phyloP scores from a whole-genome alignment of 2,797 vertebrate species.

The Xenentodon cancila region DNA sequence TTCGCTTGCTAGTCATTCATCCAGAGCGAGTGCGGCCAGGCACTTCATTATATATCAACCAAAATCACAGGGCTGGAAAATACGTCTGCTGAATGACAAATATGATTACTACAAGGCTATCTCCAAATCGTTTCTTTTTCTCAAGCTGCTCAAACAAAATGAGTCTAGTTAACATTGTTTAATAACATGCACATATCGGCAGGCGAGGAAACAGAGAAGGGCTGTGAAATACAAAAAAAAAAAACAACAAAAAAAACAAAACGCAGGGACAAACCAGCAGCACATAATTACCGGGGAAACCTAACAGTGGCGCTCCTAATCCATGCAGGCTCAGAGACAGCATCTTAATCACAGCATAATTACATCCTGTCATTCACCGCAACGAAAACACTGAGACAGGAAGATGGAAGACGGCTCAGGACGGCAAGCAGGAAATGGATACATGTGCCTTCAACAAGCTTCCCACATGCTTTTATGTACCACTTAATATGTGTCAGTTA shows the following conservation, averaged over 20 bases:
- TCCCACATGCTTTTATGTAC: slow-evolving; percentile 47
- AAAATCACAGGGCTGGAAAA: slow-evolving; percentile 54
- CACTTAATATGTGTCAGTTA: slow-evolving; percentile 52
- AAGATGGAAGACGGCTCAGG: slow-evolving; percentile 62
- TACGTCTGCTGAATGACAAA: slow-evolving; percentile 56
- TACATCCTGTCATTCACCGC: slow-evolving; percentile 77
- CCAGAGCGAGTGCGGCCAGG: slow-evolving; percentile 37
- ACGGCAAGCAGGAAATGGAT: slow-evolving; percentile 71
- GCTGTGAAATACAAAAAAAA: slow-evolving; percentile 52
- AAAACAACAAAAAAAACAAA: too few species aligned
- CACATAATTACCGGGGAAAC: slow-evolving; percentile 61
- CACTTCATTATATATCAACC: slow-evolving; percentile 42
- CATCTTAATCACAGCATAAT: slow-evolving; percentile 78
- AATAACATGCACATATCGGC: slow-evolving; percentile 47
- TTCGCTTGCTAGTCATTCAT: slow-evolving; percentile 49
- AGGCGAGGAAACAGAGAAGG: slow-evolving; percentile 31
- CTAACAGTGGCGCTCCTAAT: slow-evolving; percentile 61
- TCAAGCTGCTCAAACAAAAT: slow-evolving; percentile 44
- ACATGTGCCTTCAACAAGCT: slow-evolving; percentile 49
- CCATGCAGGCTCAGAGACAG: slow-evolving; percentile 63
- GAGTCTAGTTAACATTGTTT: slow-evolving; percentile 63
- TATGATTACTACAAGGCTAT: slow-evolving; percentile 39
- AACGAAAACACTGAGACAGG: slow-evolving; percentile 71
- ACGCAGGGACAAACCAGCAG: slow-evolving; percentile 39
- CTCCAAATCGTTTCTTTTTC: slow-evolving; percentile 33